Evolutionary conservation across 2,888 invertebrate genomes (phyloP).

Genomic region (Sphaerophoria rueppellii): DNA sequence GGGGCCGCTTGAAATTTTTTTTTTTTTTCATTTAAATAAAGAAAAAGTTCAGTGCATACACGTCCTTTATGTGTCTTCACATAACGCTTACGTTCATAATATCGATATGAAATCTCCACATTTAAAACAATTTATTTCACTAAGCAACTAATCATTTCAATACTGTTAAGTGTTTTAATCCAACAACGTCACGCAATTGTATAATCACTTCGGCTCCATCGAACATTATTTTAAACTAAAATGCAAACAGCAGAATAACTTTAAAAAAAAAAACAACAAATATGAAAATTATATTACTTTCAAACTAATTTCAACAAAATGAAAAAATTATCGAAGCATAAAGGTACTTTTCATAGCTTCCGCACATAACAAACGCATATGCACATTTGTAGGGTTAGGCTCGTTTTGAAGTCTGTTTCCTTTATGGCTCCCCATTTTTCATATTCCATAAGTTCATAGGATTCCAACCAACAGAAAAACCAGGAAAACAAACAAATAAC

Average conservation of each 20-base stretch:
- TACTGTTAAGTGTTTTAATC: too few species aligned
- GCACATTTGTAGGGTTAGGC: not conserved
- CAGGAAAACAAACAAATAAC: slow-evolving; percentile 28
- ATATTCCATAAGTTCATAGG: slow-evolving; percentile 50
- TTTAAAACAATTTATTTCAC: too few species aligned
- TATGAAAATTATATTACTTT: slow-evolving; percentile 62
- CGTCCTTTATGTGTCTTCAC: too few species aligned
- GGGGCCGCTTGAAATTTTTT: too few species aligned
- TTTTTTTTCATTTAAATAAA: too few species aligned
- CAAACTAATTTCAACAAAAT: slow-evolving; percentile 67
- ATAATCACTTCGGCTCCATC: not conserved
- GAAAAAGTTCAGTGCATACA: too few species aligned
- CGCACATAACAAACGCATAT: slow-evolving; percentile 1
- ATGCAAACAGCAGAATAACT: not conserved
- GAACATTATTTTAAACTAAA: not conserved
- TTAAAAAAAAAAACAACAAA: slow-evolving; percentile 54
- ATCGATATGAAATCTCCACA: too few species aligned
- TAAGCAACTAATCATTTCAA: too few species aligned
- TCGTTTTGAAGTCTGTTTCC: not conserved
- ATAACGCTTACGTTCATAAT: too few species aligned
- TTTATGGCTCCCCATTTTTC: slow-evolving; percentile 24
- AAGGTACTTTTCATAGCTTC: slow-evolving; percentile 45
- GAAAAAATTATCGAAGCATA: slow-evolving; percentile 66
- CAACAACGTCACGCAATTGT: not conserved
- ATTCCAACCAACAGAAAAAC: slow-evolving; percentile 54